A percentile compares a stretch with the other conserved stretches of the same genome.
Conservation (phyloP, 2,888 invertebrate species). For the Amiota minor region DNA sequence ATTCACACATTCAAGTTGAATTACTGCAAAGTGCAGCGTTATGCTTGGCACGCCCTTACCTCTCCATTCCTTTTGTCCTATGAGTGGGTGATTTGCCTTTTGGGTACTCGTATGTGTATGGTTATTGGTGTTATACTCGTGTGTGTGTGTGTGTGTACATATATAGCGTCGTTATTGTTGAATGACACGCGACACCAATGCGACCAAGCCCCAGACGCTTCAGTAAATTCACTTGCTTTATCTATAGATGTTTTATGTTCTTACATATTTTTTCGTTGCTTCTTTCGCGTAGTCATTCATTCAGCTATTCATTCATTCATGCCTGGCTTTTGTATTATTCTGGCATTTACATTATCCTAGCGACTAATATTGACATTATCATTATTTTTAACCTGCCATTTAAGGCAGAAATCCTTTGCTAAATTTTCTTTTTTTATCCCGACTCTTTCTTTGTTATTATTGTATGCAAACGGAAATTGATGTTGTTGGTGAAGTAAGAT, state of each 20-base stretch:
- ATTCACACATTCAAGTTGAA: background rate
- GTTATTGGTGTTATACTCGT: background rate
- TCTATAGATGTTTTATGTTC: constrained; percentile 33
- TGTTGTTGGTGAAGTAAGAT: background rate
- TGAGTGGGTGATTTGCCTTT: background rate
- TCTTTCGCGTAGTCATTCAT: constrained; percentile 25
- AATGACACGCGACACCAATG: constrained; percentile 38
- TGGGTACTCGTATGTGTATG: background rate
- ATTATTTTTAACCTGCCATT: constrained; percentile 43
- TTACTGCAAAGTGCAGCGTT: constrained; percentile 37
- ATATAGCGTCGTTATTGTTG: constrained; percentile 8
- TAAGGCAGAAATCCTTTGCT: constrained; percentile 49
- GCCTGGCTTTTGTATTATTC: constrained; percentile 62
- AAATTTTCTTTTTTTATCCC: constrained; percentile 3
- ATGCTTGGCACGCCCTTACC: constrained; percentile 4
- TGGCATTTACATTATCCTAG: constrained; percentile 67
- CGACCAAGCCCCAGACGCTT: constrained; percentile 13
- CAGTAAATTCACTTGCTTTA: constrained; percentile 16
- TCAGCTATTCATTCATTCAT: constrained; percentile 20
- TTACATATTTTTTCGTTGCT: constrained; percentile 23
- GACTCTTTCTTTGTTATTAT: background rate
- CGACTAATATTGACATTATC: constrained; percentile 71
- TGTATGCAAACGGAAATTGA: constrained; percentile 10
- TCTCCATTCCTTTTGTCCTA: background rate
- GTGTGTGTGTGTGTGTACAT: constrained; percentile 28